These are phyloP conservation scores for Dendroctonus ponderosae DNA, from an alignment of 1,140 invertebrate species.

Conservation along the genomic window DNA sequence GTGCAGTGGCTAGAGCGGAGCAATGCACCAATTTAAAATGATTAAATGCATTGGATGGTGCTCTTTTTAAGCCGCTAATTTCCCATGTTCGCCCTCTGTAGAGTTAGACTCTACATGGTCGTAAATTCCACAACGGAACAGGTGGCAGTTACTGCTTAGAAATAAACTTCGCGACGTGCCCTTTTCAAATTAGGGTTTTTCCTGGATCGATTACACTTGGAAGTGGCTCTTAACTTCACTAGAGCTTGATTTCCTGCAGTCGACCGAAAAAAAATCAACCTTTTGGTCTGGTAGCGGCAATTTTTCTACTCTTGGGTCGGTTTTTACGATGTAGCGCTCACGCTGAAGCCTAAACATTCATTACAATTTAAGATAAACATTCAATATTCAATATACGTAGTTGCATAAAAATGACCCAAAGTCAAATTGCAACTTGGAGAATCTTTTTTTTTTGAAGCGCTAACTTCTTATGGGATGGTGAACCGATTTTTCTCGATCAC, in stretches of 20 bases:
- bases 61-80: not conserved
- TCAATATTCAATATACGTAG: too few species aligned
- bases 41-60: not conserved
- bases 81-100: conserved; percentile 1
- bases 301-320: not conserved
- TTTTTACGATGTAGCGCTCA: not conserved
- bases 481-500: too few species aligned
- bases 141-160: conserved; percentile 13
- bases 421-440: too few species aligned
- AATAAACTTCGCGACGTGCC: conserved; percentile 27
- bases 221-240: not conserved
- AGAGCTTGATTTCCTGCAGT: too few species aligned
- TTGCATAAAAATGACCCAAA: too few species aligned
- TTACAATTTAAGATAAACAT: too few species aligned
- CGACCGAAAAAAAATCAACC: too few species aligned
- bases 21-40: not conserved
- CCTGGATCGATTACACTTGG: not conserved
- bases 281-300: not conserved
- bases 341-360: too few species aligned
- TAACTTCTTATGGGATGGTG: too few species aligned
- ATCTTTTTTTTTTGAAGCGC: too few species aligned
- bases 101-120: not conserved
- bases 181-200: conserved; percentile 15
- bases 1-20: too few species aligned
- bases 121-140: conserved; percentile 15